phyloP scores from a whole-genome alignment of 2,888 invertebrate species.

The Troides helena region DNA sequence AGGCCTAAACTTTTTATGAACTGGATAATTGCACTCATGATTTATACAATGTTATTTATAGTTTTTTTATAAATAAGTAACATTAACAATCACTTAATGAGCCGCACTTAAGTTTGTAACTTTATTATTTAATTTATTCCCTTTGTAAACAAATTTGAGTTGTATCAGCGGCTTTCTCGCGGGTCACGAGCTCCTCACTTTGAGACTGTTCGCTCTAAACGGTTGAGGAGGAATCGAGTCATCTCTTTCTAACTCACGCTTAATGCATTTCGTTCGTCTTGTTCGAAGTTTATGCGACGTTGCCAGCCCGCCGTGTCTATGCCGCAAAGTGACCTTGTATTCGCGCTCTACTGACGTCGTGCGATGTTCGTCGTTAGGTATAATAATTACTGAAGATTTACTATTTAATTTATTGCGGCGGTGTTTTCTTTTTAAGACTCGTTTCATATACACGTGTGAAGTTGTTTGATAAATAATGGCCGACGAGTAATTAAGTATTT shows the following conservation, averaged over 20 bases:
- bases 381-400: slow-evolving; percentile 52
- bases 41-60: too few species aligned
- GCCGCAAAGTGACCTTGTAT: slow-evolving; percentile 67
- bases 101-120: background rate
- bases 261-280: slow-evolving; percentile 39
- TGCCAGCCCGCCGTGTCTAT: slow-evolving; percentile 51
- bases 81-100: background rate
- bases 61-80: too few species aligned
- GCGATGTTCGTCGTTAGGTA: slow-evolving; percentile 50
- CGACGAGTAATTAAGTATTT: background rate
- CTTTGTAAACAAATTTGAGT: slow-evolving; percentile 58
- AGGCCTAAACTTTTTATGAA: slow-evolving; percentile 25
- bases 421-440: slow-evolving; percentile 36
- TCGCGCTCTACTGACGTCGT: slow-evolving; percentile 54
- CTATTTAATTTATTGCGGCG: slow-evolving; percentile 42
- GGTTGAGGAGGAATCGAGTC: slow-evolving; percentile 63
- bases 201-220: slow-evolving; percentile 73
- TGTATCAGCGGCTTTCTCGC: slow-evolving; percentile 68
- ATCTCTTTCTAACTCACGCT: slow-evolving; percentile 48
- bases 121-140: slow-evolving; percentile 69
- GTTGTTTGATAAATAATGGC: background rate
- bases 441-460: slow-evolving; percentile 26
- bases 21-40: background rate
- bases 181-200: slow-evolving; percentile 71
- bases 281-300: slow-evolving; percentile 54